Evolutionary conservation across 2,888 invertebrate genomes (phyloP).

Genomic region (Caenorhabditis sp.): DNA sequence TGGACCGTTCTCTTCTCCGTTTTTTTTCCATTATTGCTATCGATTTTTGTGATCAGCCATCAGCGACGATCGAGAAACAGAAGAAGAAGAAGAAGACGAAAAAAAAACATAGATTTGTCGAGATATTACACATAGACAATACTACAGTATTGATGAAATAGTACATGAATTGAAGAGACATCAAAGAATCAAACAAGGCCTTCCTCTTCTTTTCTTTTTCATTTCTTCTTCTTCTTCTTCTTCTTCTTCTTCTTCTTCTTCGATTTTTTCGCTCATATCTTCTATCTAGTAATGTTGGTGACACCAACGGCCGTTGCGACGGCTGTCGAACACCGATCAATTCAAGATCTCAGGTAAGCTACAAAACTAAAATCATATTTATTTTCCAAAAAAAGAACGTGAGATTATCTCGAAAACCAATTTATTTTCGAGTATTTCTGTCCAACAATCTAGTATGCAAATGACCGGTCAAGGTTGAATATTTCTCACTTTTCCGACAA

Average conservation of each 20-base stretch:
- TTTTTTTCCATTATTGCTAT: background rate
- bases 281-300: conserved; percentile 37
- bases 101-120: conserved; percentile 24
- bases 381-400: background rate
- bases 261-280: conserved; percentile 1
- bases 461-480: background rate
- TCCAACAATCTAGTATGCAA: too few species aligned
- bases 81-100: background rate
- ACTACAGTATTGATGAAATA: conserved; percentile 33
- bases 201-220: conserved; percentile 4
- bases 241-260: conserved; percentile 6
- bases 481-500: background rate
- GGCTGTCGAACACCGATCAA: conserved; percentile 35
- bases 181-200: background rate
- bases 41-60: background rate
- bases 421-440: background rate
- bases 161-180: background rate
- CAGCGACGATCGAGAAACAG: background rate
- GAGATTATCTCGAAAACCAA: background rate
- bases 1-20: background rate
- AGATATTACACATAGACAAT: conserved; percentile 44
- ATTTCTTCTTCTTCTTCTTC: conserved; percentile 12
- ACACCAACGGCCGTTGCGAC: conserved; percentile 35
- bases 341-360: conserved; percentile 46
- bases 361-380: conserved; percentile 7